Conservation (phyloP, 2,113 vertebrate genomes). For the Notothenia rossii region DNA sequence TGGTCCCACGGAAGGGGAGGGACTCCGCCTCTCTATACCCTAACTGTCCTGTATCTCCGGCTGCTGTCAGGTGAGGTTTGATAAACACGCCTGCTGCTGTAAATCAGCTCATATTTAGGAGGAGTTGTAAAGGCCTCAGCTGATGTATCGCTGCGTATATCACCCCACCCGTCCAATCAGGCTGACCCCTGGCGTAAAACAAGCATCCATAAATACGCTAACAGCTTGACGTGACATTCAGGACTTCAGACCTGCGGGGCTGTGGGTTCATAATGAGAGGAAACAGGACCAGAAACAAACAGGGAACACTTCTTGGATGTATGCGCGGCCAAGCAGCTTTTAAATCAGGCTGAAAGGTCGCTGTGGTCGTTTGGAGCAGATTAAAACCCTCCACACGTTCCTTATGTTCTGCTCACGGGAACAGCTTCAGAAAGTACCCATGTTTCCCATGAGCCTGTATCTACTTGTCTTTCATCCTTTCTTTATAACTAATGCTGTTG, state of each 20-base stretch:
- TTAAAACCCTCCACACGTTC: background rate
- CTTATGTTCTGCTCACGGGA: too few species aligned
- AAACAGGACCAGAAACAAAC: background rate
- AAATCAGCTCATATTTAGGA: constrained; percentile 40
- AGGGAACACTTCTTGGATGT: background rate
- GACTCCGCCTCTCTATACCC: too few species aligned
- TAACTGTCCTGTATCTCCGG: background rate
- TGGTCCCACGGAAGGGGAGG: too few species aligned
- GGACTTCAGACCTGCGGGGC: constrained; percentile 9
- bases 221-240: constrained; percentile 32
- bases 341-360: constrained; percentile 53
- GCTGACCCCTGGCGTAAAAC: constrained; percentile 45
- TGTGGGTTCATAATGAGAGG: background rate
- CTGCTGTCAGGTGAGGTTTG: constrained; percentile 3
- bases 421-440: too few species aligned
- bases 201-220: constrained; percentile 52
- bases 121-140: constrained; percentile 33
- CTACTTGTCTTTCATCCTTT: too few species aligned
- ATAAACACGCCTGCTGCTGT: constrained; percentile 18
- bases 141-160: constrained; percentile 59
- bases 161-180: constrained; percentile 49
- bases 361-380: background rate
- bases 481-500: too few species aligned
- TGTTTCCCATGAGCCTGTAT: too few species aligned
- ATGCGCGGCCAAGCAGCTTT: constrained; percentile 33